phyloP scores from a whole-genome alignment of 2,113 vertebrate genomes.

The Ophiodon elongatus region DNA sequence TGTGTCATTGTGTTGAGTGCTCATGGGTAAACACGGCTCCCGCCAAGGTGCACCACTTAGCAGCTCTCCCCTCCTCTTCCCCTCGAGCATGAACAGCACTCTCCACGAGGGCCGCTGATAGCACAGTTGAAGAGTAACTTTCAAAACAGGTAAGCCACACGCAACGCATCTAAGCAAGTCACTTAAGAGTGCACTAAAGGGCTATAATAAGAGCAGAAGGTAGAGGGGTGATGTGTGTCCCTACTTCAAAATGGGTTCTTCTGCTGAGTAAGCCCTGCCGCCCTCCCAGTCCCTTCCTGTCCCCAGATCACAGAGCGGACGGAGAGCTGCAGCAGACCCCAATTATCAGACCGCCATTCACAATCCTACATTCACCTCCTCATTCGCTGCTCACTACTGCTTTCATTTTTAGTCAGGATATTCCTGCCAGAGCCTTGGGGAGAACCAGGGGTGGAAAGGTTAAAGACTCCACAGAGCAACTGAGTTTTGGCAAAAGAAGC shows the following conservation, averaged over 20 bases:
- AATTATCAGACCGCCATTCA: conserved; percentile 82
- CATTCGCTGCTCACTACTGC: conserved; percentile 61
- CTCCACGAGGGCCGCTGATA: conserved; percentile 33
- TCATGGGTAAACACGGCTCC: conserved; percentile 75
- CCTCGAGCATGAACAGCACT: conserved; percentile 42
- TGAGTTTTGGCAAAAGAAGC: conserved; percentile 69
- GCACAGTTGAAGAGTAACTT: conserved; percentile 52
- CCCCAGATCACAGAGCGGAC: conserved; percentile 70
- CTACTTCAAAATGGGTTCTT: conserved; percentile 63
- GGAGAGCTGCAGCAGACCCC: conserved; percentile 67
- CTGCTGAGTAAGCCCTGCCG: conserved; percentile 75
- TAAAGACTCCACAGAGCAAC: conserved; percentile 79
- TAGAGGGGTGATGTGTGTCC: conserved; percentile 31
- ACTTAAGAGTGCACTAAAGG: conserved; percentile 62
- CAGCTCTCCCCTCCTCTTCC: background rate
- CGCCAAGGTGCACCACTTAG: conserved; percentile 74
- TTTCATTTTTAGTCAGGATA: conserved; percentile 73
- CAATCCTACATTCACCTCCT: conserved; percentile 75
- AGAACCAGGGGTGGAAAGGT: conserved; percentile 73
- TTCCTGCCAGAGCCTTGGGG: conserved; percentile 66
- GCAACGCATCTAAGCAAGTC: conserved; percentile 63
- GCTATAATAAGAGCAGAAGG: conserved; percentile 62
- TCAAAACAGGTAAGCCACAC: conserved; percentile 65
- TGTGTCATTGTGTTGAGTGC: conserved; percentile 65
- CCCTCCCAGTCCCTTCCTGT: conserved; percentile 52